A percentile compares a stretch with the other conserved stretches of the same genome.
These are phyloP conservation scores for Enteromius thamalakanensis DNA, from an alignment of 2,797 vertebrate genomes.

Conservation along the genomic window DNA sequence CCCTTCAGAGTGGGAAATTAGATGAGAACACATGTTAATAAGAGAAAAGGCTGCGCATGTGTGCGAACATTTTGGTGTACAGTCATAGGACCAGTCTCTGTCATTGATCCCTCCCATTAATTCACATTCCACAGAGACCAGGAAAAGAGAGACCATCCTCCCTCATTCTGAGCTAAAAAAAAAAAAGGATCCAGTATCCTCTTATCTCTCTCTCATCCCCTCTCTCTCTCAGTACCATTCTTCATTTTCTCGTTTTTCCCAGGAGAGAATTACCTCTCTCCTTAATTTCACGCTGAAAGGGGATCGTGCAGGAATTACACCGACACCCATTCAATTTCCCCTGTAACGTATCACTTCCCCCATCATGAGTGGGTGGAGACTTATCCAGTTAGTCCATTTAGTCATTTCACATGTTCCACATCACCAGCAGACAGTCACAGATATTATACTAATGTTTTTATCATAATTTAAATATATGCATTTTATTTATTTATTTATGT, in stretches of 20 bases:
- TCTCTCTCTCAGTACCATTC: neutral
- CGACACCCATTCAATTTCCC: slow-evolving; percentile 49
- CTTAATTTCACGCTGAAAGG: slow-evolving; percentile 62
- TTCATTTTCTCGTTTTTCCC: slow-evolving; percentile 24
- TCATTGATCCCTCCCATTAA: slow-evolving; percentile 13
- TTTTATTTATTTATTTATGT: neutral
- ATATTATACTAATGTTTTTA: neutral
- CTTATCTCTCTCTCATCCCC: neutral
- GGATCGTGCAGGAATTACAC: slow-evolving; percentile 52
- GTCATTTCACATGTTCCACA: slow-evolving; percentile 42
- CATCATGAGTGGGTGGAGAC: neutral
- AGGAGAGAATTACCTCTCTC: slow-evolving; percentile 50
- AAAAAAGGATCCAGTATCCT: slow-evolving; percentile 38
- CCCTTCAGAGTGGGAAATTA: slow-evolving; percentile 33
- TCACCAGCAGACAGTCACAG: neutral
- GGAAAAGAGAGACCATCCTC: slow-evolving; percentile 30
- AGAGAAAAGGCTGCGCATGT: slow-evolving; percentile 4
- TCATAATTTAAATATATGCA: no score
- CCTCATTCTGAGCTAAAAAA: slow-evolving; percentile 19
- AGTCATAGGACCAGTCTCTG: slow-evolving; percentile 17
- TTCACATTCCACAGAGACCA: slow-evolving; percentile 35
- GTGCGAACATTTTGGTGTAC: neutral
- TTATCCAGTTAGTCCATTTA: slow-evolving; percentile 45
- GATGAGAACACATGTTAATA: slow-evolving; percentile 37
- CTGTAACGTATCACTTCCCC: slow-evolving; percentile 28